phyloP scores from a whole-genome alignment of 2,113 vertebrate genomes.

The Machaerirhynchus nigripectus region DNA sequence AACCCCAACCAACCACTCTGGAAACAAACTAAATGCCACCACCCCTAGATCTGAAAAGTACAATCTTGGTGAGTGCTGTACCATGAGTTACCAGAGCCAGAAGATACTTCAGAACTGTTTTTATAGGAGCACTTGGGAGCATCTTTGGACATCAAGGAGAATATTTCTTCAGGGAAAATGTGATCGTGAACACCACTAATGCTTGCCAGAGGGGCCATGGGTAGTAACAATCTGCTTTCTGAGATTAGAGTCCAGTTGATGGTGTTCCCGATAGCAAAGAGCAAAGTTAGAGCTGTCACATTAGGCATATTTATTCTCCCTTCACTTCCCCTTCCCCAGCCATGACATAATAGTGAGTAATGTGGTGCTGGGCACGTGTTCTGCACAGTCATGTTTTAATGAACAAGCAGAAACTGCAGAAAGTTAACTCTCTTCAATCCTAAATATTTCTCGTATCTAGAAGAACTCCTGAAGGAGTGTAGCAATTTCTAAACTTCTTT shows the following conservation, averaged over 20 bases:
- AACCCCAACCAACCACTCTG: neutral
- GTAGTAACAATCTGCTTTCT: neutral
- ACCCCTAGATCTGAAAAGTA: neutral
- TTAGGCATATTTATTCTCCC: neutral
- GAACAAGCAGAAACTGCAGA: neutral
- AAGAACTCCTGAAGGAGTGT: neutral
- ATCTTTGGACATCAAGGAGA: neutral
- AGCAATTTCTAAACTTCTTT: neutral
- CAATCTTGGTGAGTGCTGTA: neutral
- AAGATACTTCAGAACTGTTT: neutral
- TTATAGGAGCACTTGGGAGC: neutral
- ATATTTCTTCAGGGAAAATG: neutral
- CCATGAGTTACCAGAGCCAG: neutral
- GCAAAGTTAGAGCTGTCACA: neutral
- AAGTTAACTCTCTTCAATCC: neutral
- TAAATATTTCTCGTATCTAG: neutral
- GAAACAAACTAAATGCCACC: neutral
- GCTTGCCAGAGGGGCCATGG: neutral
- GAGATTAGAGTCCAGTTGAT: neutral
- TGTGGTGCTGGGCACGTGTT: neutral
- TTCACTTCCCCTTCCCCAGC: neutral
- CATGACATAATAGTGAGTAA: neutral
- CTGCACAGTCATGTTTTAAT: neutral
- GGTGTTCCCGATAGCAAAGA: neutral
- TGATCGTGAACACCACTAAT: neutral